Evolutionary conservation across 2,113 vertebrate genomes (phyloP), one percentile per base, ranked within the genome.

Genomic region (Octodon degus): DNA sequence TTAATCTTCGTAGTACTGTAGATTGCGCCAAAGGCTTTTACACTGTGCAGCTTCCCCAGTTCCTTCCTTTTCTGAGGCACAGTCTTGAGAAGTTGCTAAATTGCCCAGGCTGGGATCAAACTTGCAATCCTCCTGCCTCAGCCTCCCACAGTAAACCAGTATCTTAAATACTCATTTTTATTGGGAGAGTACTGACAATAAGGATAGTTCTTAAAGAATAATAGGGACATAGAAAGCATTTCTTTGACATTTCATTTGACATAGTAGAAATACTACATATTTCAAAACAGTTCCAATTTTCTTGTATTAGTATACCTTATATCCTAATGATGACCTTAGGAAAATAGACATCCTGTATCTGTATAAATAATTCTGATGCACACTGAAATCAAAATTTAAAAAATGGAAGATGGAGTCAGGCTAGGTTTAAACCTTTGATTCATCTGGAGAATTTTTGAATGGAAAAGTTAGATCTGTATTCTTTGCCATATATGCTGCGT

Each of bases 241-340:
- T 82, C 11, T 91, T 30, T 37, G 1, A 88, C 7, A 24, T 89
- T 93, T 86, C 50, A 65, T 68, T 47, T 30, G 13, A 30, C 13
- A 77, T 30, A 47, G 47, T 77, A 30, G 74, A 24, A 17, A 95
- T 43, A 50, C 16, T 74, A 14, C 40, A 83, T 47, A 80, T 83
- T 90, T 25, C 62, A 74, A 92, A 96, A 87, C 32, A 80, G 20
- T 11, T 79, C 55, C 34, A 79, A n/a, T 72, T 79, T 93, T 55
- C 68, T 87, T 1, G 4, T 24, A 63, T 37, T 67, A 80, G 17
- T 32, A 50, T 14, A 70, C 32, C n/a, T 34, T 47, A 34, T 34
- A 93, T 77, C 30, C 25, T 43, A 95, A 40, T 34, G 9, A 82
- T 83, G 43, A 58, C 47, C 50, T 93, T 32, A 67, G 68, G 50